Evolutionary conservation across 2,888 invertebrate genomes (phyloP).

Genomic region (Meandrusa payeni): DNA sequence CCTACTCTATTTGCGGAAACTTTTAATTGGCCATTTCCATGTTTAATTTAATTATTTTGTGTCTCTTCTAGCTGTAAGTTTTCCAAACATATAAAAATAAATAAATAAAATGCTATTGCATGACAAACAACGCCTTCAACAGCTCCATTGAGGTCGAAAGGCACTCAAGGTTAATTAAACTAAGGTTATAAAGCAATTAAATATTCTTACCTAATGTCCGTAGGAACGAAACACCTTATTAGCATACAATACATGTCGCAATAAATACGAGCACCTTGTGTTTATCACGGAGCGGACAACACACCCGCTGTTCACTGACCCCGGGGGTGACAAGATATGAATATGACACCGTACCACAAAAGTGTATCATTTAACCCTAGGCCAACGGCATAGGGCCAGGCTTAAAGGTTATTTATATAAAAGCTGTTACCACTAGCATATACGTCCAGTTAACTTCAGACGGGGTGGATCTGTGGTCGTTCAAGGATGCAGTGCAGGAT

Average conservation of each 20-base stretch:
- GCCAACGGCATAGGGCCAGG: slow-evolving; percentile 62
- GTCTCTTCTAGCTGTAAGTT: too few relatives aligned
- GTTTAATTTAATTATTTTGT: too few relatives aligned
- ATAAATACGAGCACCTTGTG: slow-evolving; percentile 38
- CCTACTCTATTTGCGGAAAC: too few relatives aligned
- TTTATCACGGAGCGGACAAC: slow-evolving; percentile 60
- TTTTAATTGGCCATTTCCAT: too few relatives aligned
- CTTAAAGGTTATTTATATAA: slow-evolving; percentile 63
- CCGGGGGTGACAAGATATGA: slow-evolving; percentile 44
- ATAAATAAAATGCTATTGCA: too few relatives aligned
- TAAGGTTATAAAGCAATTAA: slow-evolving; percentile 1
- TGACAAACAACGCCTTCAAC: not conserved
- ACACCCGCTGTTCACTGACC: slow-evolving; percentile 51
- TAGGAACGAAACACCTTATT: slow-evolving; percentile 24
- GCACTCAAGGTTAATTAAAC: slow-evolving; percentile 1
- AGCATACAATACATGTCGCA: slow-evolving; percentile 33
- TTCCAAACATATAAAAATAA: too few relatives aligned
- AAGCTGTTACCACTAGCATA: slow-evolving; percentile 50
- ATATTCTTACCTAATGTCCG: not conserved
- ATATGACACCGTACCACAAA: slow-evolving; percentile 50
- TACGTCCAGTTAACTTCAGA: slow-evolving; percentile 45
- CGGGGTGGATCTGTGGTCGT: slow-evolving; percentile 36
- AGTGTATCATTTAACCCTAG: slow-evolving; percentile 75
- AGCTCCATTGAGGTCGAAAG: not conserved
- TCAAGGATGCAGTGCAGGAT: slow-evolving; percentile 34